phyloP scores from a whole-genome alignment of 2,888 invertebrate species.

The Cosmia trapezina region DNA sequence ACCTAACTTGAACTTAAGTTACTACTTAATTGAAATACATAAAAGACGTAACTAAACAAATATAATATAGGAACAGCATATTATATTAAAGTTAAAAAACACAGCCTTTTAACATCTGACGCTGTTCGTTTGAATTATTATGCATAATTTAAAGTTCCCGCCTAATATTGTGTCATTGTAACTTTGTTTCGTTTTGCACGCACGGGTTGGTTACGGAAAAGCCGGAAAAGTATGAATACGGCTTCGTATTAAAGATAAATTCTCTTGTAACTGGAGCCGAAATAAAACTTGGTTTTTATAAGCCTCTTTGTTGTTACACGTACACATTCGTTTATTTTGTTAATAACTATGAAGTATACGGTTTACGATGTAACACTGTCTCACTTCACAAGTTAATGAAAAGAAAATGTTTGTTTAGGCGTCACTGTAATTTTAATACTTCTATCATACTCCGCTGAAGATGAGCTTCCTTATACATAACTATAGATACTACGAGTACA shows the following conservation, averaged over 20 bases:
- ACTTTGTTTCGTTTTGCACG: conserved; percentile 55
- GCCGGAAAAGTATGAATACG: conserved; percentile 45
- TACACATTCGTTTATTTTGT: conserved; percentile 28
- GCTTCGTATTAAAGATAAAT: conserved; percentile 52
- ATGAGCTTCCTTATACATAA: background rate
- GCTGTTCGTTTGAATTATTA: conserved; percentile 54
- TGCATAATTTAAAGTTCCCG: conserved; percentile 52
- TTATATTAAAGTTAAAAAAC: conserved; percentile 28
- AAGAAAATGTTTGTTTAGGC: conserved; percentile 16
- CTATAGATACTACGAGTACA: fast-evolving
- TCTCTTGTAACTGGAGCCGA: conserved; percentile 31
- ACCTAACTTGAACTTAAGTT: too few relatives aligned
- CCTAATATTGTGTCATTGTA: conserved; percentile 52
- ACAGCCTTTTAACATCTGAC: conserved; percentile 16
- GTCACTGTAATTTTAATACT: conserved; percentile 15
- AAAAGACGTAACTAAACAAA: background rate
- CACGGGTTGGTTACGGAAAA: conserved; percentile 42
- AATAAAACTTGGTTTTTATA: conserved; percentile 44
- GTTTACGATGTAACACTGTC: conserved; percentile 35
- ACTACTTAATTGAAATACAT: background rate
- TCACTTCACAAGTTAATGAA: conserved; percentile 11
- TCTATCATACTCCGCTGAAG: background rate
- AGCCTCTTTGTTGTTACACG: conserved; percentile 22
- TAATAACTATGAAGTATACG: conserved; percentile 30
- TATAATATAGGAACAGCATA: background rate